Percentiles rank a stretch among this genome's conserved stretches.
Conservation (phyloP, 2,113 vertebrate species). For the Crypturellus undulatus region DNA sequence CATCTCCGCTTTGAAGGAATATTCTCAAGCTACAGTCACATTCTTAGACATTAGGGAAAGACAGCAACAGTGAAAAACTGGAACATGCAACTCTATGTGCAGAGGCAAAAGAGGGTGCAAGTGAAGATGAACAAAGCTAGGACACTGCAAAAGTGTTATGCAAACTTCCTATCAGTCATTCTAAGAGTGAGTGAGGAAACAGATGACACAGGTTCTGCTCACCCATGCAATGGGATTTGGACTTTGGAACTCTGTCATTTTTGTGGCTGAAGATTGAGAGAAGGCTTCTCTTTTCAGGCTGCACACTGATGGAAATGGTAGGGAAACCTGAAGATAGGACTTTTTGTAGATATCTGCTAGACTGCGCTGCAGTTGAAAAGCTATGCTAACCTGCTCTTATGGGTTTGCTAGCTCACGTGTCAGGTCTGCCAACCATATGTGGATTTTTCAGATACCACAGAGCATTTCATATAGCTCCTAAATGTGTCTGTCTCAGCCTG, state of each 20-base stretch:
- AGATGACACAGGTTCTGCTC: not conserved
- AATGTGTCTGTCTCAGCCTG: not conserved
- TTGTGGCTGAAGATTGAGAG: not conserved
- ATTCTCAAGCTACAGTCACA: not conserved
- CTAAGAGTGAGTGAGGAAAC: not conserved
- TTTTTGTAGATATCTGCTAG: not conserved
- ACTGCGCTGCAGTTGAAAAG: fast-evolving
- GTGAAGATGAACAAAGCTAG: not conserved
- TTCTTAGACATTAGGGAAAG: not conserved
- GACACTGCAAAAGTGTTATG: not conserved
- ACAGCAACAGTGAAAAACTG: not conserved
- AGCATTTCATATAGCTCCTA: not conserved
- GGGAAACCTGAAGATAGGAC: fast-evolving
- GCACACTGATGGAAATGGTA: not conserved
- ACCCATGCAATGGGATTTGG: too few species aligned
- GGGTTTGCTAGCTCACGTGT: not conserved
- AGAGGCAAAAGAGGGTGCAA: not conserved
- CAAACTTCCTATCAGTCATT: not conserved
- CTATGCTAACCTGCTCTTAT: not conserved
- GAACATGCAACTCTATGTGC: not conserved
- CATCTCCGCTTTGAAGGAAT: not conserved
- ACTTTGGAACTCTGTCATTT: not conserved
- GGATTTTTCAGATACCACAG: not conserved
- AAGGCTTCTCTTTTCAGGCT: not conserved
- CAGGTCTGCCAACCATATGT: not conserved